Evolutionary conservation across 2,888 invertebrate species (phyloP), one percentile per base, ranked within the genome.

Genomic region (Himalopsyche tibetana): DNA sequence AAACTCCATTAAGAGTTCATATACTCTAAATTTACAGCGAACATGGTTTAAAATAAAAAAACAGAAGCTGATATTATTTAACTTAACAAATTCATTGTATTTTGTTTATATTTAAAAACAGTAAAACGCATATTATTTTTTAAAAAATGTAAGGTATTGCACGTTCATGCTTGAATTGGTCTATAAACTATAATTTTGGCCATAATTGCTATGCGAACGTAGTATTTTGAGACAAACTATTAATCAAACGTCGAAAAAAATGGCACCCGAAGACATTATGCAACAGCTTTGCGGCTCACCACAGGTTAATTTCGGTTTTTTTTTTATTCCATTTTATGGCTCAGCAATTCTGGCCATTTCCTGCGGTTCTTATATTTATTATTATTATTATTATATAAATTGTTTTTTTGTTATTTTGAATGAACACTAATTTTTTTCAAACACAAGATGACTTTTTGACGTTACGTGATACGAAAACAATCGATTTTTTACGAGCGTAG

Each of bases 221-320:
- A 63, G 63, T 63, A 63, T 63, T 19, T 63, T 63, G 63, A 28
- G 63, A 63, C 63, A 63, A 63, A 63, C 63, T 63, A 63, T 63
- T 19, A 63, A 63, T 63, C 63, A 63, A 19, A 63, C 9, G 11
- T 2, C n/a, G 28, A 63, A 63, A 63, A 56, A 63, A 63, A 63
- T 63, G 63, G 63, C 63, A 63, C 4, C 19, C 4, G 63, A 56
- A 17, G n/a, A 56, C 6, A 63, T 63, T 63, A 63, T 63, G 63
- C 19, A 63, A 63, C 63, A 19, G 8, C 63, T 9, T 11, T 3
- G 63, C 63, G 63, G 19, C 11, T 9, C 5, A 19, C 63, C 63
- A 28, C 63, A 11, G 19, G 19, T 51, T 51, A 51, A 51, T 51
- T 51, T 51, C 6, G 12, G 19, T 63, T 63, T 63, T 63, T 63